Evolutionary conservation across 2,888 invertebrate genomes (phyloP).

Genomic region (Auanema sp.): DNA sequence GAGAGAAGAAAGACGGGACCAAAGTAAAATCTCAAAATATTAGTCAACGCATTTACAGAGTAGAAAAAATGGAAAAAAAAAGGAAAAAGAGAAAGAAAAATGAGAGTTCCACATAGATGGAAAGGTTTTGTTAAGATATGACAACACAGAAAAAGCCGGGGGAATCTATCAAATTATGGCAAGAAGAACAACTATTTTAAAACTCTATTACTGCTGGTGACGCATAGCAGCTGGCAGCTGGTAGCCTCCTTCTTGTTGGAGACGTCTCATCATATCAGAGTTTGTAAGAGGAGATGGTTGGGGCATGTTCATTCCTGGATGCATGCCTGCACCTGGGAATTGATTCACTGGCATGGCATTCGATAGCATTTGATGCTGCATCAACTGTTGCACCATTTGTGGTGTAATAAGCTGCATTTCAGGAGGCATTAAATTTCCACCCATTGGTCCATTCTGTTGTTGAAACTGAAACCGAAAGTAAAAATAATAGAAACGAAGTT

Average conservation of each 20-base stretch:
- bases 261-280: slow-evolving; percentile 27
- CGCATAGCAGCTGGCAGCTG: slow-evolving; percentile 10
- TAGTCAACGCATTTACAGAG: no score
- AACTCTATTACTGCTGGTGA: background rate
- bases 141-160: no score
- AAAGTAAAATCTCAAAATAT: no score
- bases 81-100: no score
- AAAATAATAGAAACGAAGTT: background rate
- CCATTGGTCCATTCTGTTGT: background rate
- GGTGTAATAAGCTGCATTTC: slow-evolving; percentile 20
- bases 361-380: slow-evolving; percentile 15
- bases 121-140: no score
- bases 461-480: background rate
- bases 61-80: no score
- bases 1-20: no score
- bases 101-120: no score
- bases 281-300: slow-evolving; percentile 3
- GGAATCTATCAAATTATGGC: no score
- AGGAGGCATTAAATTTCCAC: slow-evolving; percentile 8
- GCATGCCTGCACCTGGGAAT: slow-evolving; percentile 1
- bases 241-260: slow-evolving; percentile 21
- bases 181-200: background rate
- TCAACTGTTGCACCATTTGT: slow-evolving; percentile 18
- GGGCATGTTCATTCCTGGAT: slow-evolving; percentile 2
- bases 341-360: slow-evolving; percentile 5